These are phyloP conservation scores for Trissoscelio sp. DNA, from an alignment of 2,888 invertebrate species.

Conservation along the genomic window DNA sequence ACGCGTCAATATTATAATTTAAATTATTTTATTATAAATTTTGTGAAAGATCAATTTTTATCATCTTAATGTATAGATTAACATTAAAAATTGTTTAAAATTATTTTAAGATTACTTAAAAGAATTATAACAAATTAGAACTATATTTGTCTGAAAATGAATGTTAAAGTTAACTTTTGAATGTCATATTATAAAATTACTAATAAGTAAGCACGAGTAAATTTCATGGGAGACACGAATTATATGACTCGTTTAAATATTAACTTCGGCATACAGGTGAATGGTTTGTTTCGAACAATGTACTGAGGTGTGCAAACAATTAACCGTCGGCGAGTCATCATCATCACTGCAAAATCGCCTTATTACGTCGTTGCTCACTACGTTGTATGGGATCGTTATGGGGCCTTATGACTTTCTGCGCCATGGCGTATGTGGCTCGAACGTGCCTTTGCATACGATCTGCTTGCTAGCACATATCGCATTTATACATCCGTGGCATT, in stretches of 20 bases:
- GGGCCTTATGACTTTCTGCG: slow-evolving; percentile 71
- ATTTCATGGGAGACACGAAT: slow-evolving; percentile 47
- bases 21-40: too few relatives aligned
- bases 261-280: slow-evolving; percentile 45
- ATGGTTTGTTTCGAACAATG: slow-evolving; percentile 75
- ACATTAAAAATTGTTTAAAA: too few relatives aligned
- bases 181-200: slow-evolving; percentile 14
- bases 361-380: slow-evolving; percentile 76
- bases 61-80: too few relatives aligned
- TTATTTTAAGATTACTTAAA: too few relatives aligned
- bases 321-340: slow-evolving; percentile 75
- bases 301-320: slow-evolving; percentile 79
- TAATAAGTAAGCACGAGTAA: slow-evolving; percentile 36
- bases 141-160: too few relatives aligned
- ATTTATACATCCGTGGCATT: slow-evolving; percentile 70
- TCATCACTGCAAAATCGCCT: slow-evolving; percentile 72
- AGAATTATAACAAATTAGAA: too few relatives aligned
- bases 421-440: slow-evolving; percentile 74
- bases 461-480: slow-evolving; percentile 78
- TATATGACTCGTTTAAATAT: slow-evolving; percentile 64
- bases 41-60: too few relatives aligned
- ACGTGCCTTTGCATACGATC: slow-evolving; percentile 83
- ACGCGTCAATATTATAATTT: too few relatives aligned
- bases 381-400: slow-evolving; percentile 76
- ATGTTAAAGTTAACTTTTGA: too few relatives aligned